Evolutionary conservation across 2,797 vertebrate species (phyloP).

Genomic region (Spondyliosoma cantharus): DNA sequence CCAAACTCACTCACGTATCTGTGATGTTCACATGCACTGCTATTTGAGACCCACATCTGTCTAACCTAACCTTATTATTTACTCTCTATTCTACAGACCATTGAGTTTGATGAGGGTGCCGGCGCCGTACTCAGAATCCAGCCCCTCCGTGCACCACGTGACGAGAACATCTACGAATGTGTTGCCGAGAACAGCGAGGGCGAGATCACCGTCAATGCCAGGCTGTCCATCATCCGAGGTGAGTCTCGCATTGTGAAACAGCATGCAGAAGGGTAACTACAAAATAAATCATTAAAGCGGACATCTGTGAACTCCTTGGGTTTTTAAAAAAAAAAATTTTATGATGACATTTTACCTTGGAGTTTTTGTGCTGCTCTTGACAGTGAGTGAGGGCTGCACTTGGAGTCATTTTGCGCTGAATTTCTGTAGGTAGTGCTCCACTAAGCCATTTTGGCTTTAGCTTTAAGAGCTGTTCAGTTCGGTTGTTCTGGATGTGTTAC

Average conservation of each 20-base stretch:
- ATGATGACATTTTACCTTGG: constrained; percentile 44
- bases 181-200: constrained; percentile 93
- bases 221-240: constrained; percentile 98
- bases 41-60: background rate
- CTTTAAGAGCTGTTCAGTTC: background rate
- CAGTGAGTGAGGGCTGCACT: constrained; percentile 14
- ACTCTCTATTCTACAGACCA: constrained; percentile 84
- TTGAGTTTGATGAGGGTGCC: constrained; percentile 96
- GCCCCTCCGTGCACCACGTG: constrained; percentile 93
- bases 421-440: background rate
- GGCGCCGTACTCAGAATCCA: constrained; percentile 96
- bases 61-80: background rate
- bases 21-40: background rate
- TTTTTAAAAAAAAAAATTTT: constrained; percentile 34
- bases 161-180: constrained; percentile 97
- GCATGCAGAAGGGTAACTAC: constrained; percentile 31
- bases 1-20: background rate
- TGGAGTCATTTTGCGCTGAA: constrained; percentile 23
- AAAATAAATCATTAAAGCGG: constrained; percentile 53
- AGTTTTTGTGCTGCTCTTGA: constrained; percentile 27
- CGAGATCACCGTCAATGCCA: constrained; percentile 93
- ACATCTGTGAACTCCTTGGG: constrained; percentile 33
- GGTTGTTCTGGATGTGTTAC: constrained; percentile 3
- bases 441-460: constrained; percentile 2
- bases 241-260: constrained; percentile 66